These are phyloP conservation scores for Belonocnema kinseyi DNA, from an alignment of 1,140 invertebrate species.

Conservation along the genomic window DNA sequence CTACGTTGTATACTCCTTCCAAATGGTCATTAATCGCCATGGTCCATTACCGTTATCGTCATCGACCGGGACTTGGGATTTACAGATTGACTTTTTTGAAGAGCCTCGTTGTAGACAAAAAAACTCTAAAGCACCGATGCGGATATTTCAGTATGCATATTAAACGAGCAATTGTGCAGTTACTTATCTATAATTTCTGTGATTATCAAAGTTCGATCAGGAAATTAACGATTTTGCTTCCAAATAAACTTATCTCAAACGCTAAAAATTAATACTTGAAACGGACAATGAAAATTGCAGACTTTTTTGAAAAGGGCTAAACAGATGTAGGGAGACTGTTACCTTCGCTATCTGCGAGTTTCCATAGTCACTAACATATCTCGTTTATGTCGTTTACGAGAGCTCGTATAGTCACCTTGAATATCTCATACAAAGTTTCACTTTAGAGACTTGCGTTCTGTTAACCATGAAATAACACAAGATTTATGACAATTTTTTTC, in stretches of 20 bases:
- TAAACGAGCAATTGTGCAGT: constrained; percentile 36
- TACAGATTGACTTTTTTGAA: constrained; percentile 37
- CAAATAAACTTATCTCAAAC: too few species aligned
- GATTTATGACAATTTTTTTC: constrained; percentile 14
- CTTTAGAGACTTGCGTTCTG: not conserved
- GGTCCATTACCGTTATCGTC: constrained; percentile 64
- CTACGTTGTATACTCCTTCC: not conserved
- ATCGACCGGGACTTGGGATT: constrained; percentile 34
- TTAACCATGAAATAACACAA: not conserved
- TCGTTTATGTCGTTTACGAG: not conserved
- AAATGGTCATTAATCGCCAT: constrained; percentile 52
- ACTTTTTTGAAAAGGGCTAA: too few species aligned
- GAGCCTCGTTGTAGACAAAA: constrained; percentile 1
- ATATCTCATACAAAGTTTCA: not conserved
- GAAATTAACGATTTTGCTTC: too few species aligned
- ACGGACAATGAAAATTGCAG: too few species aligned
- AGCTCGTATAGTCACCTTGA: not conserved
- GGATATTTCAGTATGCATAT: constrained; percentile 35
- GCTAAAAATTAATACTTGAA: too few species aligned
- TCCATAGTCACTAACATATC: not conserved
- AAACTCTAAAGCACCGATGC: constrained; percentile 25
- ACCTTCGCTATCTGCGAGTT: too few species aligned
- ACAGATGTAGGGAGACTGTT: too few species aligned
- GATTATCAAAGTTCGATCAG: constrained; percentile 50
- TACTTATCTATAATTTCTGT: constrained; percentile 55